Evolutionary conservation across 92 coral and sea anemone species (phyloP).

Genomic region (Bergia sp.): DNA sequence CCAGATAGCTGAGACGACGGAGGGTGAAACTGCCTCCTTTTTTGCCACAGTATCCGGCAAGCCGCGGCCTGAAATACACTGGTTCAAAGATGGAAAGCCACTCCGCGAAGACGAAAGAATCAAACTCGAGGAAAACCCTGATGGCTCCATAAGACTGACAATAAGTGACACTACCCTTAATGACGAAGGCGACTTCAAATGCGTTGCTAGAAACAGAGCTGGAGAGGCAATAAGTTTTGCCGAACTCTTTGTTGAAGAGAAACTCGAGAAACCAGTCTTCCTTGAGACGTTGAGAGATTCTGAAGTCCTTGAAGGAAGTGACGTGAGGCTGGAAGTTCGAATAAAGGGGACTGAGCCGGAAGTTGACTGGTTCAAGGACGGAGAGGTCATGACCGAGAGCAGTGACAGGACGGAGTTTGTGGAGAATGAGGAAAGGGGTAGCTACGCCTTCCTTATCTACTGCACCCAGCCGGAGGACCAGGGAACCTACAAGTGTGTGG

Average conservation of each 20-base stretch:
- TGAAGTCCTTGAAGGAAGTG: slow-evolving; percentile 64
- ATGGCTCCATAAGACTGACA: slow-evolving; percentile 54
- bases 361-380: slow-evolving; percentile 89
- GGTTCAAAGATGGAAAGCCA: slow-evolving; percentile 75
- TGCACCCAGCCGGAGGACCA: slow-evolving; percentile 70
- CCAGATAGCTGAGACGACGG: not conserved
- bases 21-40: slow-evolving; percentile 59
- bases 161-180: not conserved
- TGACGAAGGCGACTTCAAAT: slow-evolving; percentile 13
- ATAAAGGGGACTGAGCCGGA: slow-evolving; percentile 82
- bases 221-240: slow-evolving; percentile 75
- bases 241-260: slow-evolving; percentile 68
- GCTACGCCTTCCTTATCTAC: slow-evolving; percentile 63
- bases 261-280: slow-evolving; percentile 64
- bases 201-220: slow-evolving; percentile 75
- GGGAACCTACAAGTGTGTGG: slow-evolving; percentile 81
- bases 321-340: slow-evolving; percentile 77
- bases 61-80: slow-evolving; percentile 72
- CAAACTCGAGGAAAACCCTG: slow-evolving; percentile 66
- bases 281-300: slow-evolving; percentile 61
- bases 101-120: slow-evolving; percentile 67
- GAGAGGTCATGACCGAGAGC: slow-evolving; percentile 66
- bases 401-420: slow-evolving; percentile 64
- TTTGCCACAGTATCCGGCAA: slow-evolving; percentile 66
- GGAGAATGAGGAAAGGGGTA: slow-evolving; percentile 72